Evolutionary conservation across 2,113 vertebrate genomes (phyloP).

Genomic region (Mionectes macconnelli): DNA sequence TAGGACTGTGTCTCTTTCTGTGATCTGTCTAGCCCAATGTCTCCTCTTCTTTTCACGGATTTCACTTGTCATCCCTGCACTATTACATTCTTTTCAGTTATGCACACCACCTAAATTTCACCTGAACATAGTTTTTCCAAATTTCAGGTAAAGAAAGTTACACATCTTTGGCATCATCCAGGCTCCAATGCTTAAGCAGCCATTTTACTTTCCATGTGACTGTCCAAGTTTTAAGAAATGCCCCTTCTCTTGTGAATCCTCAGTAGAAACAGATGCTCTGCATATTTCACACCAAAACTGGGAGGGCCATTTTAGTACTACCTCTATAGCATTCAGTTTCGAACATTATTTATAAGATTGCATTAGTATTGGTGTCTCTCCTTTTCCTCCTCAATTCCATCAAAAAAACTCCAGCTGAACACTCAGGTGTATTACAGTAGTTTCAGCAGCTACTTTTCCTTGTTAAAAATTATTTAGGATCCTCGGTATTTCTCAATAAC

Average conservation of each 20-base stretch:
- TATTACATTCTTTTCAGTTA: neutral
- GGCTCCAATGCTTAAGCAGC: neutral
- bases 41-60: neutral
- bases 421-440: neutral
- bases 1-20: neutral
- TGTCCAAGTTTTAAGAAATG: neutral
- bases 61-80: neutral
- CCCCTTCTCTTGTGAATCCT: neutral
- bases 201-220: neutral
- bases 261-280: neutral
- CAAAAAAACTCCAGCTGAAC: neutral
- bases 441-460: neutral
- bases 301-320: neutral
- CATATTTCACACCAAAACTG: neutral
- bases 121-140: neutral
- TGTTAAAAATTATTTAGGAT: neutral
- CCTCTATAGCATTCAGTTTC: neutral
- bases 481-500: neutral
- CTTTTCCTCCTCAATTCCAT: neutral
- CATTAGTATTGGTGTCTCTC: neutral
- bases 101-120: neutral
- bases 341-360: neutral
- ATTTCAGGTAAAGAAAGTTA: neutral
- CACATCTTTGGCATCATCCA: neutral
- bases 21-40: neutral